These are phyloP conservation scores for Plodia interpunctella DNA, from an alignment of 1,140 invertebrate genomes.

Conservation along the genomic window DNA sequence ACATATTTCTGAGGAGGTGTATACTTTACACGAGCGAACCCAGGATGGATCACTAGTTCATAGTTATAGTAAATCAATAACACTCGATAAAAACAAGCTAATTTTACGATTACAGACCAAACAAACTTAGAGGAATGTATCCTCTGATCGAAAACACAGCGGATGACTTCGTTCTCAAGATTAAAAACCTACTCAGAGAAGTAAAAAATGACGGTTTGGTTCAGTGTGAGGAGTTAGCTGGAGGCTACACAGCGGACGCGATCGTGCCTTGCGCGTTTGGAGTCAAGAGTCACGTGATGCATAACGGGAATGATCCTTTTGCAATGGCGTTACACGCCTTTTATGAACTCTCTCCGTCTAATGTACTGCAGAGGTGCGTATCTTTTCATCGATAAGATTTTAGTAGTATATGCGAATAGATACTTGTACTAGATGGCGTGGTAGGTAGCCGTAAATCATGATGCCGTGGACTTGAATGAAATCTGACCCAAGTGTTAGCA, in stretches of 20 bases:
- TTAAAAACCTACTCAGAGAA: slow-evolving; percentile 5
- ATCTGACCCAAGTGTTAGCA: no score
- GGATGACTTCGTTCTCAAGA: slow-evolving; percentile 39
- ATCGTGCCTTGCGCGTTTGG: slow-evolving; percentile 69
- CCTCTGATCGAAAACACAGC: slow-evolving; percentile 61
- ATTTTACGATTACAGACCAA: slow-evolving; percentile 68
- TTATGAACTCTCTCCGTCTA: slow-evolving; percentile 56
- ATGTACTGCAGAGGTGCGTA: slow-evolving; percentile 69
- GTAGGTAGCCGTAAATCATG: no score
- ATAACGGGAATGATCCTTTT: slow-evolving; percentile 55
- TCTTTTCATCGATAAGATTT: no score
- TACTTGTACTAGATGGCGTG: no score
- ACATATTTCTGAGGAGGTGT: no score
- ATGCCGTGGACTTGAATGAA: no score
- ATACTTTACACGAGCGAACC: no score
- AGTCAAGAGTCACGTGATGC: slow-evolving; percentile 62
- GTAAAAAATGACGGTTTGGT: slow-evolving; percentile 21
- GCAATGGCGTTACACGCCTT: slow-evolving; percentile 59
- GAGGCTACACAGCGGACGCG: slow-evolving; percentile 63
- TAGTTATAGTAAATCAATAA: no score
- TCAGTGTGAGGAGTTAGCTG: slow-evolving; percentile 48
- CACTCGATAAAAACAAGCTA: no score
- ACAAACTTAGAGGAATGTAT: slow-evolving; percentile 63
- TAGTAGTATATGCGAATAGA: no score
- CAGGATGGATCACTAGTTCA: no score